phyloP scores from a whole-genome alignment of 37 sponge, comb jelly and placozoan species.

The Spongilla lacustris region DNA sequence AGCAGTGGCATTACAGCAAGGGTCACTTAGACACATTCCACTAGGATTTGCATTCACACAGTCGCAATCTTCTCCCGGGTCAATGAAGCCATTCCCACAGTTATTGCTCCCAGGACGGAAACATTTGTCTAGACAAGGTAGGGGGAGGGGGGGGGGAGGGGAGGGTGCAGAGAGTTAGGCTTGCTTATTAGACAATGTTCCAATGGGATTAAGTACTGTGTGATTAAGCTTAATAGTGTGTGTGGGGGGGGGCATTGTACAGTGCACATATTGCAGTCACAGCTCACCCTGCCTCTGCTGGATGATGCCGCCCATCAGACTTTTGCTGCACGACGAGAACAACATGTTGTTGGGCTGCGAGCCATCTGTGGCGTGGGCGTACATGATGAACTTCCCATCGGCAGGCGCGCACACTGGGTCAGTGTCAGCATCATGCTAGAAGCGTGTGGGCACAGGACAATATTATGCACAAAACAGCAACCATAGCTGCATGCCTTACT shows the following conservation, averaged over 20 bases:
- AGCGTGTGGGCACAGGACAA: not conserved
- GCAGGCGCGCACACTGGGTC: constrained; percentile 4
- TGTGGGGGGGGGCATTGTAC: no score
- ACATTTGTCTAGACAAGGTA: constrained; percentile 3
- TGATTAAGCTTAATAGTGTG: no score
- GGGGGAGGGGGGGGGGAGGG: no score
- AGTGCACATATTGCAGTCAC: no score
- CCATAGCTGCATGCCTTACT: no score
- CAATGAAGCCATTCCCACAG: constrained; percentile 79
- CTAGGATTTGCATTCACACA: constrained; percentile 30
- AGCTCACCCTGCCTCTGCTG: not conserved
- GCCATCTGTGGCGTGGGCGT: constrained; percentile 77
- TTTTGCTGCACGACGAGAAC: constrained; percentile 77
- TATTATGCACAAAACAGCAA: no score
- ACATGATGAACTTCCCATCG: constrained; percentile 91
- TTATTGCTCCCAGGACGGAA: constrained; percentile 23
- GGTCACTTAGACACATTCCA: constrained; percentile 30
- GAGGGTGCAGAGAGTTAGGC: not conserved
- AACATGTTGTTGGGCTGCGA: constrained; percentile 80
- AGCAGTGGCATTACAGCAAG: constrained; percentile 59
- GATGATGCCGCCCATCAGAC: constrained; percentile 56
- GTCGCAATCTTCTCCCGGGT: constrained; percentile 80
- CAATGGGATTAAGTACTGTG: no score
- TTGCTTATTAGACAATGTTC: no score
- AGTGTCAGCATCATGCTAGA: constrained; percentile 32